Percentiles rank a stretch among this genome's conserved stretches.
phyloP scores from a whole-genome alignment of 2,888 invertebrate genomes.

The Diaphora mendica region DNA sequence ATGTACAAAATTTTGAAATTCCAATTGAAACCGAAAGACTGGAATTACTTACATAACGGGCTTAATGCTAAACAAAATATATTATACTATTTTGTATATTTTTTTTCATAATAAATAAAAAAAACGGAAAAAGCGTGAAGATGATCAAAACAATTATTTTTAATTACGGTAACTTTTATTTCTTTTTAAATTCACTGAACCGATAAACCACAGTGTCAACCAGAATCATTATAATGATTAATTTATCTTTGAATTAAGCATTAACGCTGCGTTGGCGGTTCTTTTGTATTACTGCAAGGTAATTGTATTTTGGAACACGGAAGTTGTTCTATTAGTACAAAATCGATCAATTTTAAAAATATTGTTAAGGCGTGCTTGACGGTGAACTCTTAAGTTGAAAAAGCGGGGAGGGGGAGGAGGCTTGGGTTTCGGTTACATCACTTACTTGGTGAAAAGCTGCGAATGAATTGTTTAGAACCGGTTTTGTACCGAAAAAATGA shows the following conservation, averaged over 20 bases:
- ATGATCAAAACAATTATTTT: not conserved
- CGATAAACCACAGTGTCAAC: not conserved
- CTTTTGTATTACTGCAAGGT: not conserved
- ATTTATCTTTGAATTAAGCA: slow-evolving; percentile 1
- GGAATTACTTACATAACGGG: not conserved
- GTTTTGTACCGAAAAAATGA: too few relatives aligned
- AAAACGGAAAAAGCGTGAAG: too few relatives aligned
- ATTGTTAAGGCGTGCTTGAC: too few relatives aligned
- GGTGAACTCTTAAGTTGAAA: not conserved
- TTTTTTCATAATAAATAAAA: too few relatives aligned
- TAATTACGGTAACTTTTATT: not conserved
- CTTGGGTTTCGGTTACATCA: not conserved
- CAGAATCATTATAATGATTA: not conserved
- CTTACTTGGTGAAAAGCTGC: not conserved
- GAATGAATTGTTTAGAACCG: too few relatives aligned
- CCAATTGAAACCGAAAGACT: not conserved
- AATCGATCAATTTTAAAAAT: not conserved
- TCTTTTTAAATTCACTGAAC: not conserved
- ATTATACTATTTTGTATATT: too few relatives aligned
- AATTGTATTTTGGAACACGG: not conserved
- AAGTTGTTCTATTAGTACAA: not conserved
- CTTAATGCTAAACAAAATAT: too few relatives aligned
- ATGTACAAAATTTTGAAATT: not conserved
- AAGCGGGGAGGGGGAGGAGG: too few relatives aligned
- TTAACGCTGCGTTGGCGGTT: not conserved